A percentile compares a stretch with the other conserved stretches of the same genome.
Conservation (phyloP, 2,113 vertebrate species). For the Perognathus longimembris region DNA sequence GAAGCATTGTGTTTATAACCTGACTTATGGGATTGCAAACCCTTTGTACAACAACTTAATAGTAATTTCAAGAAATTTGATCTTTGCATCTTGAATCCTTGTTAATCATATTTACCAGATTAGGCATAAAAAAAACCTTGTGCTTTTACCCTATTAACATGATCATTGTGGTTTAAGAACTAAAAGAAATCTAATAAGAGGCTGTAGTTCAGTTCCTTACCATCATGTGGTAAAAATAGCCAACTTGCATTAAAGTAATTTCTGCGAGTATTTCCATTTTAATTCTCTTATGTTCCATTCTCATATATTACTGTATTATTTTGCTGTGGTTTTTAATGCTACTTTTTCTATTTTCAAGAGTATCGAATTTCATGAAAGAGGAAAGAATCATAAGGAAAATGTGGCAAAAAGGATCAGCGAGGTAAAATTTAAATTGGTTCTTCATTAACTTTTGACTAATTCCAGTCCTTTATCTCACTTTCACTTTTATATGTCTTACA, state of each 20-base stretch:
- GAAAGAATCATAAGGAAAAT: conserved; percentile 99
- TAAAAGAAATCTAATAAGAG: conserved; percentile 27
- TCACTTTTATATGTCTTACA: conserved; percentile 57
- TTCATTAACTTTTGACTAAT: conserved; percentile 39
- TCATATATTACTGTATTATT: neutral
- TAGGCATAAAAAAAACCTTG: conserved; percentile 29
- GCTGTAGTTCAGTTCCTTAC: neutral
- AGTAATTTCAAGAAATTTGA: neutral
- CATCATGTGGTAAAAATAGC: conserved; percentile 31
- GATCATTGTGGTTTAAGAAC: conserved; percentile 63
- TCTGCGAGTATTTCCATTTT: neutral
- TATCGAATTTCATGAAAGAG: conserved; percentile 97
- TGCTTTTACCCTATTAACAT: conserved; percentile 32
- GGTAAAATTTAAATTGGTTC: conserved; percentile 84
- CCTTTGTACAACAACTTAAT: too few relatives aligned
- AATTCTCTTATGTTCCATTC: neutral
- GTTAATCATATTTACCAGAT: conserved; percentile 30
- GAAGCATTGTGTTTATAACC: too few relatives aligned
- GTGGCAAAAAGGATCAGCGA: conserved; percentile 96
- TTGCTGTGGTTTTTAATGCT: conserved; percentile 40
- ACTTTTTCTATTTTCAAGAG: conserved; percentile 87
- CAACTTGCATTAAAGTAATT: conserved; percentile 49
- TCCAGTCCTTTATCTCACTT: conserved; percentile 39
- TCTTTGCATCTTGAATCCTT: neutral
- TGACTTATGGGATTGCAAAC: too few relatives aligned